Evolutionary conservation across 2,113 vertebrate genomes (phyloP), one percentile per base, ranked within the genome.

Genomic region (Tamias sibiricus): DNA sequence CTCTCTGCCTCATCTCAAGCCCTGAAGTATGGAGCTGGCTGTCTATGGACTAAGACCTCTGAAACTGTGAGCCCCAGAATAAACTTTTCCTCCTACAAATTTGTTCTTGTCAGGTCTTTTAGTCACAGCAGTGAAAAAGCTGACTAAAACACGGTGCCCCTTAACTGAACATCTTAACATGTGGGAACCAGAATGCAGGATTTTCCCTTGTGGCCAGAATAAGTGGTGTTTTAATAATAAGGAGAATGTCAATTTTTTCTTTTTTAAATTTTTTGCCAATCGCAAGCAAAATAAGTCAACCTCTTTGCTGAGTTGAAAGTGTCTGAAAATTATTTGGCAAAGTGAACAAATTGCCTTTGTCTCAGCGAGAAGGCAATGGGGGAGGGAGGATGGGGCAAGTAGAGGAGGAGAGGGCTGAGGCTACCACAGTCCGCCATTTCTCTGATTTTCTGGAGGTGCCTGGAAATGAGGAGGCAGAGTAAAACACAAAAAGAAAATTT

Each of bases 181-280:
- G 64, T 85, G 32, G 35, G 66, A 54, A 2, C 19, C 54, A 62
- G 40, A 3, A 90, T 75, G 49, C 49, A 93, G 64, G 95, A 66
- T 80, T 84, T 95, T 91, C 62, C 8, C 19, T 74, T 66, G 20
- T 66, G 93, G 32, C 30, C 52, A 88, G 84, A 84, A 90, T 87
- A 94, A n/a, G 20, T 82, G 11, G 19, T 66, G 16, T 84, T 89
- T 96, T 95, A 91, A 82, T 89, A 93, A 88, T 30, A 52, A 91
- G 12, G 26, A 93, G 54, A 92, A 94, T 87, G 62, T 86, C 62
- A 77, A 20, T 95, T 93, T 82, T n/a, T 35, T 71, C 75, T 88
- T 47, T 5, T 47, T 47, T 47, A 47, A 8, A 5, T 47, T 47
- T 44, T 69, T 74, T 44, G 37, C n/a, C 28, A 13, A 94, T 35